A percentile compares a stretch with the other conserved stretches of the same genome.
Conservation (phyloP, 2,888 invertebrate species). For the Baccha elongata region DNA sequence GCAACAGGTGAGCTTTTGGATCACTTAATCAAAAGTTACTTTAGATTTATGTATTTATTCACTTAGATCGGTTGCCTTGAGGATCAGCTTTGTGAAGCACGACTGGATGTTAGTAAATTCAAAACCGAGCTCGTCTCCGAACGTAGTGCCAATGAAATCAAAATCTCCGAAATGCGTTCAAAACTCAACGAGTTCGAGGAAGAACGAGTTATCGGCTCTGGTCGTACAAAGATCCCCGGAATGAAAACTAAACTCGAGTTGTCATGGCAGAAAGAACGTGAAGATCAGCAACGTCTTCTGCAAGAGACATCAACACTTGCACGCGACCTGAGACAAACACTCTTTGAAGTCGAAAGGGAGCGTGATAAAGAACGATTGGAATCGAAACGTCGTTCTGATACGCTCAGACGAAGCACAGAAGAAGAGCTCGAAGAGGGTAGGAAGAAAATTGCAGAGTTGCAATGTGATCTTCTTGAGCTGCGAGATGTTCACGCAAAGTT, state of each 20-base stretch:
- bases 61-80: slow-evolving; percentile 89
- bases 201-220: slow-evolving; percentile 91
- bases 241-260: slow-evolving; percentile 93
- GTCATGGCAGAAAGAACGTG: slow-evolving; percentile 96
- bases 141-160: slow-evolving; percentile 92
- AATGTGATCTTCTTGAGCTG: slow-evolving; percentile 93
- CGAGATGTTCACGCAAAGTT: slow-evolving; percentile 96
- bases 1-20: slow-evolving; percentile 85
- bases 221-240: slow-evolving; percentile 93
- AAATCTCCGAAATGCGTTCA: slow-evolving; percentile 93
- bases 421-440: slow-evolving; percentile 95
- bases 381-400: slow-evolving; percentile 92
- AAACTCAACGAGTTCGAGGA: slow-evolving; percentile 90
- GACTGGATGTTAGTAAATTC: slow-evolving; percentile 90
- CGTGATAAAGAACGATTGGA: slow-evolving; percentile 94
- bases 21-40: not conserved
- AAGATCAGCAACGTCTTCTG: slow-evolving; percentile 94
- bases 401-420: slow-evolving; percentile 91
- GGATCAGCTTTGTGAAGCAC: slow-evolving; percentile 93
- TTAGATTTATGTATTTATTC: not conserved
- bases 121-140: slow-evolving; percentile 96
- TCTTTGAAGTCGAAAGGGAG: slow-evolving; percentile 95
- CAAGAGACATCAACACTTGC: slow-evolving; percentile 96
- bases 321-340: slow-evolving; percentile 92
- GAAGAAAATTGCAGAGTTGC: slow-evolving; percentile 91